Conservation (phyloP, 2,113 vertebrate species). For the Lipophrys pholis region DNA sequence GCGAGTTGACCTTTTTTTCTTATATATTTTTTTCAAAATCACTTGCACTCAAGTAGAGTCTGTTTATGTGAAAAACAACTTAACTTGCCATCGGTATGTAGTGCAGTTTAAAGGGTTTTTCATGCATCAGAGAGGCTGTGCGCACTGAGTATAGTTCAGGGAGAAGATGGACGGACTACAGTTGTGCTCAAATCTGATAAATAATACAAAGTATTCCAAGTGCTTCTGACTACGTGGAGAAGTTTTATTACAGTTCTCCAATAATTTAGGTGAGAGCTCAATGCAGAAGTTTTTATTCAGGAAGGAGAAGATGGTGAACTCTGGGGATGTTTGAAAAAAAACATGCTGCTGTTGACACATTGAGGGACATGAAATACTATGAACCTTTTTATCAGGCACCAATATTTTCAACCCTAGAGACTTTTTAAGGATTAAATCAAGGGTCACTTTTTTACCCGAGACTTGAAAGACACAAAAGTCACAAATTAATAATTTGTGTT, state of each 20-base stretch:
- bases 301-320: too few relatives aligned
- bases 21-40: background rate
- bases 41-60: constrained; percentile 2
- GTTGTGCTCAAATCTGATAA: constrained; percentile 15
- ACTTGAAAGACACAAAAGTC: too few relatives aligned
- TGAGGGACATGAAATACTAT: too few relatives aligned
- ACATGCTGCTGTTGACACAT: too few relatives aligned
- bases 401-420: too few relatives aligned
- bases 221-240: too few relatives aligned
- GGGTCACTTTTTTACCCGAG: too few relatives aligned
- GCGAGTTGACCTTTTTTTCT: background rate
- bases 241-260: background rate
- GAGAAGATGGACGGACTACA: background rate
- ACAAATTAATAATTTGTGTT: too few relatives aligned
- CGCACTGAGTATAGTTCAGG: background rate
- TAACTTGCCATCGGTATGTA: background rate
- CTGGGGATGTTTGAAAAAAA: too few relatives aligned
- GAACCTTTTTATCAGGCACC: too few relatives aligned
- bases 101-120: background rate
- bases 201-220: background rate
- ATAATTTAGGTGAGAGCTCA: constrained; percentile 12
- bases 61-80: background rate
- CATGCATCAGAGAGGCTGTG: constrained; percentile 1
- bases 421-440: too few relatives aligned
- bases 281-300: background rate